Base-by-base conservation (phyloP, 2,797 vertebrate genomes). In the Choloepus didactylus region DNA sequence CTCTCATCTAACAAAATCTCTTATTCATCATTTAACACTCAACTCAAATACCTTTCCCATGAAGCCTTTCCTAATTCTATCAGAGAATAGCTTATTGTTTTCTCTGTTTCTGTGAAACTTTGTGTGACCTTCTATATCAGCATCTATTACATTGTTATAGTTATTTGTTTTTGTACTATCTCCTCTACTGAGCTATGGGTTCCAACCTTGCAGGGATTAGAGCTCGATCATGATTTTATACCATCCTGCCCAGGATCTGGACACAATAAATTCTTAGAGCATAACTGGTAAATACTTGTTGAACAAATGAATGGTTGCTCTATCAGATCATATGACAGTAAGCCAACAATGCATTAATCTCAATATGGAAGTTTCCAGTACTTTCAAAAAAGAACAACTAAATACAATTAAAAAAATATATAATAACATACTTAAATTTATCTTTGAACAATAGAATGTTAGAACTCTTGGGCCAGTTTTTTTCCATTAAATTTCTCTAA, bases 391-490 rank as follows among this genome's bases (percentile, higher is more conserved):
- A 70, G 0, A 62, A 8, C 7, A 62, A 80, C 18, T 77, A 83
- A 86, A 60, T 60, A 79, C 3, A 7, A 66, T 87, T 87, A 88
- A 76, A 87, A 75, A 38, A 3, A 87, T 38, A 46, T 3, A 87
- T n/a, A 79, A 79, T n/a, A 56, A 2, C 41, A 35, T 73, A 18
- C 2, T 41, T 9, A 82, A 60, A 23, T 89, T 89, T 93, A 91
- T 76, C 91, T 84, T 91, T 76, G 14, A 89, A n/a, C 1, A 92
- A 54, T 56, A 94, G 81, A 82, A 87, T 80, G 23, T 54, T 94
- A 94, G 9, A 91, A 89, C 15, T 83, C 3, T n/a, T 89, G 19
- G 11, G 6, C 25, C 51, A 93, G 4, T 75, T 83, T 84, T 11
- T 83, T 89, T 6, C 35, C 19, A 11, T 67, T 59, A 69, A 3